phyloP scores from a whole-genome alignment of 2,797 vertebrate species.

The Urophycis tenuis region DNA sequence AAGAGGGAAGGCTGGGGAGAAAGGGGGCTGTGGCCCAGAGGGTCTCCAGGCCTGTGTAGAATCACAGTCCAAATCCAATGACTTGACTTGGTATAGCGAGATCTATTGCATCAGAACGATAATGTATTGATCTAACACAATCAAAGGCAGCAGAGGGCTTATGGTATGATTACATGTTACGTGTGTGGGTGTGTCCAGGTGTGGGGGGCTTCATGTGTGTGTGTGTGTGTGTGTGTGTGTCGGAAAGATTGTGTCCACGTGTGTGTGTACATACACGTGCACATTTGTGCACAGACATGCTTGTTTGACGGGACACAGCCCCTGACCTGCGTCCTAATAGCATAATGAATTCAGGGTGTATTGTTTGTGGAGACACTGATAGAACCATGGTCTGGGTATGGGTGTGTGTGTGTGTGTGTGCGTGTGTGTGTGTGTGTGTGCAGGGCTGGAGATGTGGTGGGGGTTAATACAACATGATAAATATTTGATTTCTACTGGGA shows the following conservation, averaged over 20 bases:
- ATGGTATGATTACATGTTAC: background rate
- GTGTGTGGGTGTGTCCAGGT: background rate
- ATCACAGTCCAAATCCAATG: background rate
- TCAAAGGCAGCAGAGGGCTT: conserved; percentile 18
- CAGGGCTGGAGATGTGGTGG: conserved; percentile 49
- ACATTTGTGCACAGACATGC: conserved; percentile 35
- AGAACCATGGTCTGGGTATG: conserved; percentile 16
- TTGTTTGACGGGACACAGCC: conserved; percentile 36
- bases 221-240: background rate
- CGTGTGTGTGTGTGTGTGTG: conserved; percentile 34
- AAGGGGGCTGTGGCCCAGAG: background rate
- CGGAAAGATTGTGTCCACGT: conserved; percentile 6
- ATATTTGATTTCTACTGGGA: conserved; percentile 74
- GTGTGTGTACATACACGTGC: conserved; percentile 16
- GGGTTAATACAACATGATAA: conserved; percentile 75
- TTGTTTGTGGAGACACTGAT: conserved; percentile 31
- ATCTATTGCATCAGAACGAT: conserved; percentile 36
- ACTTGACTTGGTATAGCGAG: background rate
- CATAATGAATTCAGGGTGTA: conserved; percentile 69
- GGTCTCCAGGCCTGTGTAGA: background rate
- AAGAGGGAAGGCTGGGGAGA: background rate
- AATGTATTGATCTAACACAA: conserved; percentile 38
- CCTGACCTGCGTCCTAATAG: conserved; percentile 65
- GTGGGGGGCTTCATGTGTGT: background rate
- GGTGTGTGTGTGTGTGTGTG: conserved; percentile 33